Conservation (phyloP, 37 sponge, comb jelly and placozoan genomes). For the Geodia barretti region DNA sequence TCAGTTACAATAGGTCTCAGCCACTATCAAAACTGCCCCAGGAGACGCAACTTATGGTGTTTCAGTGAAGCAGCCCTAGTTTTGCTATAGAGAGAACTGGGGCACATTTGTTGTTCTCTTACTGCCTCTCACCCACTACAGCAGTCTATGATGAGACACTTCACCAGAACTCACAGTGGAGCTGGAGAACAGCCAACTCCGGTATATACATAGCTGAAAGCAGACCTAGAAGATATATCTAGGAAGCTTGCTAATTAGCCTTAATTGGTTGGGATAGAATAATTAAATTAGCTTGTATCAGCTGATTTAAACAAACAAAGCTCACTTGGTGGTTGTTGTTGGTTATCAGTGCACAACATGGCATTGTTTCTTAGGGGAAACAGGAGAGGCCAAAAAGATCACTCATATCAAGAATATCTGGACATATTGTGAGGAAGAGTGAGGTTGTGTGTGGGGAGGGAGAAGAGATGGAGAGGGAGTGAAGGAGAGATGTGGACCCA, state of each 20-base stretch:
- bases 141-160: background rate
- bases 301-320: background rate
- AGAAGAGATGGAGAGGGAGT: background rate
- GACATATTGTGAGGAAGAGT: background rate
- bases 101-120: no score
- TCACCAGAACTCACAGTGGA: background rate
- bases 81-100: no score
- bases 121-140: no score
- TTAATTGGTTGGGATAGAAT: background rate
- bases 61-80: no score
- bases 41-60: no score
- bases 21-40: no score
- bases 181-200: background rate
- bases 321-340: background rate
- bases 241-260: background rate
- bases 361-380: background rate
- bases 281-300: background rate
- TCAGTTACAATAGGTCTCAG: background rate
- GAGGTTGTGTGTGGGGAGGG: background rate
- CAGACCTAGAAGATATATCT: no score
- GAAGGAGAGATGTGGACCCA: no score
- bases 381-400: conserved; percentile 2
- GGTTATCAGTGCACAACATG: background rate
- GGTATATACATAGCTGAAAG: no score
- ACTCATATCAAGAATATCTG: conserved; percentile 5